Evolutionary conservation across 2,888 invertebrate species (phyloP).

Genomic region (Sminthurinus aureus): DNA sequence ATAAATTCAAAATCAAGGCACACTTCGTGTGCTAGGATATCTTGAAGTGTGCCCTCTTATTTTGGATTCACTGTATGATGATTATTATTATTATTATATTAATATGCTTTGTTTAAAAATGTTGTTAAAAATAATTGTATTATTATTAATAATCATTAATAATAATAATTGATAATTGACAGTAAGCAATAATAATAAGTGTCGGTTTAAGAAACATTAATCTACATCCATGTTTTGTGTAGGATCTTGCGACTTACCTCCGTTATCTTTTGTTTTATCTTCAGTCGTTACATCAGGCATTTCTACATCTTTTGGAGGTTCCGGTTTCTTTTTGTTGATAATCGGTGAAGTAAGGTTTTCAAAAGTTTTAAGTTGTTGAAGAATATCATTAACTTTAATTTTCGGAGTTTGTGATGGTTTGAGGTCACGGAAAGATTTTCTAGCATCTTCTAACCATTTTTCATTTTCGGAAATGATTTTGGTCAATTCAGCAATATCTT

Average conservation of each 20-base stretch:
- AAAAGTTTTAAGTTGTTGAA: conserved; percentile 64
- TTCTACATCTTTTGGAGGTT: conserved; percentile 67
- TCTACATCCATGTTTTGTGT: conserved; percentile 66
- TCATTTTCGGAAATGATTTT: conserved; percentile 75
- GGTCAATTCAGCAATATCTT: conserved; percentile 80
- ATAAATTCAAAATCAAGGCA: too few species aligned
- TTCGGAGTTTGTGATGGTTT: conserved; percentile 40
- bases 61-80: too few species aligned
- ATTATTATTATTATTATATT: neutral
- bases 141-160: too few species aligned
- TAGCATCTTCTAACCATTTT: conserved; percentile 82
- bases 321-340: conserved; percentile 88
- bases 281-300: conserved; percentile 59
- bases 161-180: neutral
- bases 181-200: neutral
- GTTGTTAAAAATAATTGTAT: conserved; percentile 8
- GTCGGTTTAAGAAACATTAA: conserved; percentile 54
- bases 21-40: too few species aligned
- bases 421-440: conserved; percentile 61
- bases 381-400: conserved; percentile 48
- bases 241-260: conserved; percentile 44
- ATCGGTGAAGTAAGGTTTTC: conserved; percentile 72
- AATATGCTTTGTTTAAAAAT: neutral
- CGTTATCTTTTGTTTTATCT: conserved; percentile 34
- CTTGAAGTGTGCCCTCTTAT: too few species aligned